Conservation (phyloP, 2,113 vertebrate species). For the Ceratotherium simum region DNA sequence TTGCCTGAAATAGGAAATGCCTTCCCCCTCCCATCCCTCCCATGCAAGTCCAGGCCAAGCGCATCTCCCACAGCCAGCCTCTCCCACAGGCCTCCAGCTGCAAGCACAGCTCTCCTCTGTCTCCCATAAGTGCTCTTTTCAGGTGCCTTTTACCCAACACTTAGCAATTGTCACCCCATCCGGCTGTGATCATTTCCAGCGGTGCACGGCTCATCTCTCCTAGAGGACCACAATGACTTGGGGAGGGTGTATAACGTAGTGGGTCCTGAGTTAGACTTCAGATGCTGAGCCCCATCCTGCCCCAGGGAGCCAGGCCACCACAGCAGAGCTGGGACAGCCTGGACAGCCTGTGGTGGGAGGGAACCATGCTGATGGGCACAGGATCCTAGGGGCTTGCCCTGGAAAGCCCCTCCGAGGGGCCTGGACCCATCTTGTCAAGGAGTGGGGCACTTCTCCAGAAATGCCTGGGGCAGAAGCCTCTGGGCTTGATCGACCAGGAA, state of each 20-base stretch:
- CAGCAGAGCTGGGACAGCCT: not conserved
- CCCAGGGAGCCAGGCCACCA: not conserved
- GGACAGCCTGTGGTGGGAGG: not conserved
- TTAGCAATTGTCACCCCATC: not conserved
- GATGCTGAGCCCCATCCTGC: not conserved
- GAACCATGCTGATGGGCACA: no score
- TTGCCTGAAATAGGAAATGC: not conserved
- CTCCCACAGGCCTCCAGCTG: not conserved
- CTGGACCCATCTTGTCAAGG: no score
- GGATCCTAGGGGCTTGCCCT: not conserved
- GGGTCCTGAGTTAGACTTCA: no score
- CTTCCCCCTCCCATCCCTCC: no score
- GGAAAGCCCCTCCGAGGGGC: not conserved
- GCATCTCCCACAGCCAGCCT: no score
- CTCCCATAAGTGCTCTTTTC: not conserved
- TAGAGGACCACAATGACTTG: fast-evolving
- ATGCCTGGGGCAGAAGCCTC: not conserved
- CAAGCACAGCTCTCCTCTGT: no score
- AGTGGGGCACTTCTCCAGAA: not conserved
- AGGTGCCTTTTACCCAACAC: not conserved
- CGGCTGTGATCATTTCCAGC: not conserved
- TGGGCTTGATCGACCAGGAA: not conserved
- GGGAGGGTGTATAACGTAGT: fast-evolving
- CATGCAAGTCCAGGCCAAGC: no score
- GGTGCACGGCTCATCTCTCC: not conserved